These are phyloP conservation scores for Argopecten irradians DNA, from an alignment of 1,140 invertebrate species.

Conservation along the genomic window DNA sequence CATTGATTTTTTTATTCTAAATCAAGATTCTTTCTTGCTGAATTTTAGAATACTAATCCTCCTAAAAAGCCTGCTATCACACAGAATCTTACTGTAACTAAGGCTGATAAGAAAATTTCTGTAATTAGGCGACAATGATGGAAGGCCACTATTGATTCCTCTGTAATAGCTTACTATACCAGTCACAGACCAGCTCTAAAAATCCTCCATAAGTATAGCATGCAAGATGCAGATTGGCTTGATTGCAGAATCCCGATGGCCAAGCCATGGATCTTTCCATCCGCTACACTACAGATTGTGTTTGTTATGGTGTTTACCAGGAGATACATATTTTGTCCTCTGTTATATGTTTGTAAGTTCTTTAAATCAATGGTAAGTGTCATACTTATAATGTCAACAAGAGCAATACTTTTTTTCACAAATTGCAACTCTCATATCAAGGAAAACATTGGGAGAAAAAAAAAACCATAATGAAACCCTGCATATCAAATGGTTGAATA, in stretches of 20 bases:
- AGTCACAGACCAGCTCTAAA: not conserved
- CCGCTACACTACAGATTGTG: not conserved
- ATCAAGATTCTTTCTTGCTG: not conserved
- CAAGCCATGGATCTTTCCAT: not conserved
- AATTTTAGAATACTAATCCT: not conserved
- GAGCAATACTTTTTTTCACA: too few species aligned
- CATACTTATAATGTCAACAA: too few species aligned
- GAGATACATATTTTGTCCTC: too few species aligned
- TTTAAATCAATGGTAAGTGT: too few species aligned
- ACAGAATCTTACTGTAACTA: not conserved
- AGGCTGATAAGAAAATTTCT: not conserved
- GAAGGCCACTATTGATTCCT: not conserved
- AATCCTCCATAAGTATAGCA: not conserved
- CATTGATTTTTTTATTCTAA: not conserved
- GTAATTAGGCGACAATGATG: constrained; percentile 11
- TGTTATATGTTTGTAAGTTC: too few species aligned
- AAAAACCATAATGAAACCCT: too few species aligned
- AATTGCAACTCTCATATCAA: too few species aligned
- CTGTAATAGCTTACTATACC: not conserved
- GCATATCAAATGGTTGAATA: too few species aligned
- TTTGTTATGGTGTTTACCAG: not conserved
- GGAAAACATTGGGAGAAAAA: too few species aligned
- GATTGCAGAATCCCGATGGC: not conserved
- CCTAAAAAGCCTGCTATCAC: not conserved
- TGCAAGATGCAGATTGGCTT: not conserved